These are phyloP conservation scores for Ispidina lecontei DNA, from an alignment of 2,797 vertebrate species.

Conservation along the genomic window DNA sequence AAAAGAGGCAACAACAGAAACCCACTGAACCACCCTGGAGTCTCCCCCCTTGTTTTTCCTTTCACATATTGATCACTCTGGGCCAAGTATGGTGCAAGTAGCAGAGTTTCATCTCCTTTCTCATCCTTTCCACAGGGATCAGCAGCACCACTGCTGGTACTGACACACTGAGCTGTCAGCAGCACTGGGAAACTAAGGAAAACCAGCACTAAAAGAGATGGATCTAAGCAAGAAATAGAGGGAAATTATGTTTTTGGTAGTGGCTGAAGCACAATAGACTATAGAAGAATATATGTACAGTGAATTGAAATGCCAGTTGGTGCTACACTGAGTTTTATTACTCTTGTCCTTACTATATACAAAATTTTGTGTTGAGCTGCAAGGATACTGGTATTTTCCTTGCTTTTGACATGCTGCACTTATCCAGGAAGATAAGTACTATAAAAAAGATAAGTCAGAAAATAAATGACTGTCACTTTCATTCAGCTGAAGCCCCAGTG, in stretches of 20 bases:
- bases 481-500: background rate
- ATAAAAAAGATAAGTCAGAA: background rate
- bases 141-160: background rate
- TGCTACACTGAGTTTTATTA: background rate
- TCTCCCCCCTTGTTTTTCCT: background rate
- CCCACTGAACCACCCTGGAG: background rate
- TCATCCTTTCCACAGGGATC: background rate
- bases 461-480: background rate
- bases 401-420: background rate
- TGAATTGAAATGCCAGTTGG: background rate
- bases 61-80: background rate
- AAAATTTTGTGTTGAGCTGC: background rate
- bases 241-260: background rate
- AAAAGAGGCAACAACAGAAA: background rate
- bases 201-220: background rate
- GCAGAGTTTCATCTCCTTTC: background rate
- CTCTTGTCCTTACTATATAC: background rate
- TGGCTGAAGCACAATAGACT: background rate
- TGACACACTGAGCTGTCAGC: background rate
- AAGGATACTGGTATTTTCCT: background rate
- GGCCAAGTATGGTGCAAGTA: background rate
- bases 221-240: background rate
- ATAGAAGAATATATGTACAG: fast-evolving
- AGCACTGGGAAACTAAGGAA: background rate
- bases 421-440: background rate